Base-by-base conservation (phyloP, 2,888 invertebrate species). In the Eledona agricola region DNA sequence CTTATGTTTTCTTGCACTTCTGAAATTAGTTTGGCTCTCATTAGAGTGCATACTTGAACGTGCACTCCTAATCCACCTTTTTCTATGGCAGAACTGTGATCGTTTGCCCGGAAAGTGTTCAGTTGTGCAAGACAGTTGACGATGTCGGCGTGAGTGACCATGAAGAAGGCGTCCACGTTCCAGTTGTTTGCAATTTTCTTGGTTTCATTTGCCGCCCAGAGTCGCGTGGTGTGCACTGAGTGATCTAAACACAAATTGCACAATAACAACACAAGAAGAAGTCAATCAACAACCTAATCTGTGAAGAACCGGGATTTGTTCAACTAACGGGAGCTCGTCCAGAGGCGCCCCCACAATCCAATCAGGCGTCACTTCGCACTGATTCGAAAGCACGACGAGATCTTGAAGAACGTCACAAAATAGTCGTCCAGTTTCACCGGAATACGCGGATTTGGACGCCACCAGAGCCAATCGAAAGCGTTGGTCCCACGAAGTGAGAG, bases 401-500 rank as follows among this genome's bases (percentile, higher is more conserved):
- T 88, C 84, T 63, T 86, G 84, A 12, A 91, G 79, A 71, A 89
- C 79, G 46, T 85, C 76, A 0, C 81, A 80, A 66, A 87, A 88
- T 58, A 83, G 58, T 47, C 63, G 65, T 1, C 77, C 77, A 1
- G 74, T 73, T 16, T 72, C 67, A 5, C 67, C 58, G 50, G 71
- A 70, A 13, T 62, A 61, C 3, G 65, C 57, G 11, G 73, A 71
- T 58, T 77, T 78, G 1, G 80, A 76, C 4, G 80, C 76, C 1
- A 81, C 81, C 32, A 82, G 73, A 9, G 81, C 79, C 38, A 78
- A 59, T 55, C 82, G 73, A 64, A 83, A 83, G 43, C 79, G 81
- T 70, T 86, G 85, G 72, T 92, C 92, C 91, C 91, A 92, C 5
- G 86, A 85, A 4, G 89, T 89, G n/a, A 86, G 83, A 0, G 87